phyloP scores from a whole-genome alignment of 2,797 vertebrate species.

The Tamandua tetradactyla region DNA sequence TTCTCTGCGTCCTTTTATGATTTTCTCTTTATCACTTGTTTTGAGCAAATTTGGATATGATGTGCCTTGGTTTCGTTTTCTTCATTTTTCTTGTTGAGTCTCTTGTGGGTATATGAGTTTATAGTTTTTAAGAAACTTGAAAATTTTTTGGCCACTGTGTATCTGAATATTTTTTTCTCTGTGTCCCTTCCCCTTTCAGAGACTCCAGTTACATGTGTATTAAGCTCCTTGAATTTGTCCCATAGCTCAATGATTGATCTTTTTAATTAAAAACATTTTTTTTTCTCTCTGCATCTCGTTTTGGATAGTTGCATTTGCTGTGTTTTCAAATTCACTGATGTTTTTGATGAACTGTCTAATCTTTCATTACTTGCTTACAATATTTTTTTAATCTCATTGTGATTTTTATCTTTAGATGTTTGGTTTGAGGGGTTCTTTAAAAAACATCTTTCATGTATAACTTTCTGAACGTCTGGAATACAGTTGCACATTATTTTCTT shows the following conservation, averaged over 20 bases:
- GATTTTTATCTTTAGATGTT: no score
- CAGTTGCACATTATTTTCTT: background rate
- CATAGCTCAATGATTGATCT: background rate
- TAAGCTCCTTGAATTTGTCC: background rate
- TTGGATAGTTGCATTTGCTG: background rate
- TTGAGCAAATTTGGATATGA: background rate
- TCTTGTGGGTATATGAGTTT: background rate
- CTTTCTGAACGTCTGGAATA: no score
- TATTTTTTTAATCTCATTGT: no score
- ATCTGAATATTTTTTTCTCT: background rate
- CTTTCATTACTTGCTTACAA: no score
- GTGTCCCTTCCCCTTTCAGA: background rate
- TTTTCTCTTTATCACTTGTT: background rate
- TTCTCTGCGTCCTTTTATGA: background rate
- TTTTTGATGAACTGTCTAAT: background rate
- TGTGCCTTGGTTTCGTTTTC: background rate
- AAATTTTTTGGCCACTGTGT: background rate
- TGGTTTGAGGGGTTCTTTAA: no score
- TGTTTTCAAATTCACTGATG: background rate
- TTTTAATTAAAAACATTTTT: background rate
- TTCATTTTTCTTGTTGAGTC: background rate
- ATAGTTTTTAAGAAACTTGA: background rate
- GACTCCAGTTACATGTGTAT: no score
- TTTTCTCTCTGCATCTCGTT: background rate
- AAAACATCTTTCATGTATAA: no score